phyloP scores from a whole-genome alignment of 2,888 invertebrate genomes.

The Tiliacea citrago region DNA sequence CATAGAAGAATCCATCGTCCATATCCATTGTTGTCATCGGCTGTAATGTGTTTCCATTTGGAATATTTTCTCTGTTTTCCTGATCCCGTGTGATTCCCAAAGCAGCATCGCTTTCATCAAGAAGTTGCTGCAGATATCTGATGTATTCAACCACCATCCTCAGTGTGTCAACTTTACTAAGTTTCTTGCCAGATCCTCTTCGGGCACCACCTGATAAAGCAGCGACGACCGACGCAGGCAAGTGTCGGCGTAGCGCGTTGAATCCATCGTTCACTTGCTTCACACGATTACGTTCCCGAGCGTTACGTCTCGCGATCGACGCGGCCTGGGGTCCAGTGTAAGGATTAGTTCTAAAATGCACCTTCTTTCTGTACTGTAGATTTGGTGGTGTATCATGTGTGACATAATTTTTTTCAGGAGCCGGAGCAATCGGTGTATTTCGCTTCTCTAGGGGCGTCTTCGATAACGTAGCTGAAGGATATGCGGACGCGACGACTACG shows the following conservation, averaged over 20 bases:
- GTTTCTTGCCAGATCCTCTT: constrained; percentile 95
- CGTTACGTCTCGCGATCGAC: constrained; percentile 97
- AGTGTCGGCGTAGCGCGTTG: constrained; percentile 96
- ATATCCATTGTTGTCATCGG: constrained; percentile 87
- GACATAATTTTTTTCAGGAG: constrained; percentile 90
- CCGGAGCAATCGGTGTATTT: constrained; percentile 91
- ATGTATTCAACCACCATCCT: constrained; percentile 98
- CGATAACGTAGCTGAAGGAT: constrained; percentile 86
- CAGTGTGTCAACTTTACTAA: constrained; percentile 97
- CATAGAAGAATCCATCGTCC: constrained; percentile 89
- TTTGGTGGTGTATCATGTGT: constrained; percentile 89
- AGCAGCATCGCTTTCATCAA: constrained; percentile 93
- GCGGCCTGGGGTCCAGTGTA: constrained; percentile 94
- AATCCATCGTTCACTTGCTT: constrained; percentile 99
- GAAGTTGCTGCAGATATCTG: constrained; percentile 94
- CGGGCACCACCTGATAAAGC: constrained; percentile 92
- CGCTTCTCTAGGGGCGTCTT: constrained; percentile 88
- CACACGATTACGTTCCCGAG: constrained; percentile 98
- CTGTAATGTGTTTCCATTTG: constrained; percentile 78
- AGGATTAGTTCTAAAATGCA: constrained; percentile 92
- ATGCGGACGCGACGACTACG: constrained; percentile 91
- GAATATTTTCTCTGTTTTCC: constrained; percentile 88
- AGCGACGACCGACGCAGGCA: constrained; percentile 95
- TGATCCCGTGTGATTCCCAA: constrained; percentile 86
- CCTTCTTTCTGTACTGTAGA: constrained; percentile 93